Evolutionary conservation across 2,113 vertebrate species (phyloP).

Genomic region (Hypanus sabinus): DNA sequence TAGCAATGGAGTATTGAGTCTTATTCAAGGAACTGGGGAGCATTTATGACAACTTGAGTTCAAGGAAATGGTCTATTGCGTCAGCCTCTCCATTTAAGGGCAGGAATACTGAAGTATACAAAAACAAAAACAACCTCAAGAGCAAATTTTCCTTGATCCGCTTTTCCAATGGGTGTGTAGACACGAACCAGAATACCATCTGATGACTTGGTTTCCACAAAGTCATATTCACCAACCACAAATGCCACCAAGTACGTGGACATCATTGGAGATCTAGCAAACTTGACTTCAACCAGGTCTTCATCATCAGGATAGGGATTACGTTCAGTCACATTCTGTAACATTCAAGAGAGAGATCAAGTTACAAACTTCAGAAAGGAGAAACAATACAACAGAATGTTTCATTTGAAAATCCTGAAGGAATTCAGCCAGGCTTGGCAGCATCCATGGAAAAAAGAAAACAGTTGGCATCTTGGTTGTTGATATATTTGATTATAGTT

Average conservation of each 20-base stretch:
- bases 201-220: conserved; percentile 82
- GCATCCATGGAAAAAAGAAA: too few relatives aligned
- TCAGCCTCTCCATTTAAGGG: neutral
- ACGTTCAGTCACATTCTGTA: conserved; percentile 80
- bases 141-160: conserved; percentile 93
- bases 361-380: conserved; percentile 12
- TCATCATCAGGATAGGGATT: conserved; percentile 85
- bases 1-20: too few relatives aligned
- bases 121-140: conserved; percentile 71
- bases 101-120: neutral
- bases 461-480: too few relatives aligned
- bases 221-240: conserved; percentile 95
- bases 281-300: conserved; percentile 85
- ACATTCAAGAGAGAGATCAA: neutral
- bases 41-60: conserved; percentile 1
- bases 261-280: conserved; percentile 86
- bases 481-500: too few relatives aligned
- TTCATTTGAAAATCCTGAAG: neutral
- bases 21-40: neutral
- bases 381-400: neutral
- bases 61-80: neutral
- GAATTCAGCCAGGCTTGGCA: too few relatives aligned
- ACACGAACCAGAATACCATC: conserved; percentile 85
- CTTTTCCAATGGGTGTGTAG: conserved; percentile 90
- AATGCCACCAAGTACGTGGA: conserved; percentile 96